These are phyloP conservation scores for Cyclargus thomasi DNA, from an alignment of 1,140 invertebrate genomes.

Conservation along the genomic window DNA sequence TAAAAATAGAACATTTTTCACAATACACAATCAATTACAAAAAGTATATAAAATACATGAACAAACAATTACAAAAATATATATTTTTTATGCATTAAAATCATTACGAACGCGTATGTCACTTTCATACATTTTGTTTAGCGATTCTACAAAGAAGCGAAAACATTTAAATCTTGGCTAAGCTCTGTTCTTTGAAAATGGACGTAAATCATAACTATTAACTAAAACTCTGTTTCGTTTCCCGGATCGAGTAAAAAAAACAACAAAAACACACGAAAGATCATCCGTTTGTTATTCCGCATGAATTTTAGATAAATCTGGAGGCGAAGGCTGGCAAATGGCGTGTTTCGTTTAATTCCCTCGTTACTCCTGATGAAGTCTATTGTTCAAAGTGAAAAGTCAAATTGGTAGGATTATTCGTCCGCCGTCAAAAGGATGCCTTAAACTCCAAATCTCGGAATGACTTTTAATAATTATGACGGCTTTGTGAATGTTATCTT, in stretches of 20 bases:
- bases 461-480: conserved; percentile 52
- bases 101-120: too few relatives aligned
- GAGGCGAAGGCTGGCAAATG: conserved; percentile 42
- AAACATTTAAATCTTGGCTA: too few relatives aligned
- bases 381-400: conserved; percentile 54
- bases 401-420: conserved; percentile 64
- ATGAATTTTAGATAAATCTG: conserved; percentile 49
- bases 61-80: too few relatives aligned
- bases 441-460: conserved; percentile 49
- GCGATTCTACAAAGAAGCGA: too few relatives aligned
- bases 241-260: background rate
- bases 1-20: too few relatives aligned
- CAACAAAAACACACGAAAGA: background rate
- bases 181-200: too few relatives aligned
- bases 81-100: too few relatives aligned
- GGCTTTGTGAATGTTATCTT: background rate
- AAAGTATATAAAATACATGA: too few relatives aligned
- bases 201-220: too few relatives aligned
- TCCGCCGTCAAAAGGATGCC: conserved; percentile 53
- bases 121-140: too few relatives aligned
- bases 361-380: conserved; percentile 61
- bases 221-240: background rate
- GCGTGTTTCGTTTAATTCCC: conserved; percentile 62
- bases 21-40: too few relatives aligned
- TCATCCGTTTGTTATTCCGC: conserved; percentile 35